A percentile compares a stretch with the other conserved stretches of the same genome.
Conservation (phyloP, 2,888 invertebrate genomes). For the Ellobium chinense region DNA sequence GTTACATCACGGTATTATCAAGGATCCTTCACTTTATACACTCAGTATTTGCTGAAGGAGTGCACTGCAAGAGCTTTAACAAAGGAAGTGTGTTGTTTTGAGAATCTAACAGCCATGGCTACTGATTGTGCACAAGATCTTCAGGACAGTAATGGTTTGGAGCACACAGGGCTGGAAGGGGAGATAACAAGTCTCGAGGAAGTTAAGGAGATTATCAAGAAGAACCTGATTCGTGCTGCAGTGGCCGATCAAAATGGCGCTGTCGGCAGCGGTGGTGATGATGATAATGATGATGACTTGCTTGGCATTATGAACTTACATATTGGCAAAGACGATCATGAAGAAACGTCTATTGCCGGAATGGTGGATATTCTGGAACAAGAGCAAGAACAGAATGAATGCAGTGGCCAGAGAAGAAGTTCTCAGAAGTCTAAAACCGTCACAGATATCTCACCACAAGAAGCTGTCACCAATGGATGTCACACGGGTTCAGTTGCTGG, state of each 20-base stretch:
- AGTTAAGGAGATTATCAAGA: slow-evolving; percentile 7
- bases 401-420: not conserved
- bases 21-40: too few species aligned
- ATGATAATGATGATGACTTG: not conserved
- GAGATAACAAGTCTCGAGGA: slow-evolving; percentile 9
- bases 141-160: not conserved
- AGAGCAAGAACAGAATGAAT: not conserved
- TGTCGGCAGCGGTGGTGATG: not conserved
- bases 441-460: not conserved
- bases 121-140: not conserved
- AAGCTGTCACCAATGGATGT: not conserved
- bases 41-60: too few species aligned
- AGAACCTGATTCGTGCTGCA: not conserved
- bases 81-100: too few species aligned
- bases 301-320: not conserved
- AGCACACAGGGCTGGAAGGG: not conserved
- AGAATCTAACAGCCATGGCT: not conserved
- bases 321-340: not conserved
- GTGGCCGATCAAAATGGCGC: slow-evolving; percentile 7
- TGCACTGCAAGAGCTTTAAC: too few species aligned
- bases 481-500: not conserved
- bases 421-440: not conserved
- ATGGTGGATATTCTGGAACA: not conserved
- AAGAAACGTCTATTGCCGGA: not conserved
- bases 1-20: too few species aligned